A percentile compares a stretch with the other conserved stretches of the same genome.
Conservation (phyloP, 2,113 vertebrate species). For the Heloderma charlesbogerti region DNA sequence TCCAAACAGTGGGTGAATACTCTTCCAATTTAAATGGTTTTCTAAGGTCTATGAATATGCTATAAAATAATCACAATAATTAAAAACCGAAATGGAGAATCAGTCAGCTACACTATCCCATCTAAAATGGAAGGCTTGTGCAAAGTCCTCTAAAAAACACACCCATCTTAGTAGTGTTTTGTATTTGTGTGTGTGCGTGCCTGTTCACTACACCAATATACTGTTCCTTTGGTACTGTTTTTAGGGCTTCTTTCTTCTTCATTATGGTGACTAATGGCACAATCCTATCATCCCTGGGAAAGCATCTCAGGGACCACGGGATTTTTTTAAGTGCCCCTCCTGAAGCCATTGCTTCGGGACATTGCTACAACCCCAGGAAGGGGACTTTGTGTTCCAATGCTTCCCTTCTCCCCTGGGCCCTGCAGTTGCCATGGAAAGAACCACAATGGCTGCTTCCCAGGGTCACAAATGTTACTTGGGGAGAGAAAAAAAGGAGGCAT, state of each 20-base stretch:
- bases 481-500: too few species aligned
- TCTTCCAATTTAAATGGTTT: neutral
- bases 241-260: neutral
- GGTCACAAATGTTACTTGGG: too few species aligned
- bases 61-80: constrained; percentile 50
- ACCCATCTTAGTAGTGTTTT: neutral
- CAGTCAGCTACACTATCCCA: constrained; percentile 15
- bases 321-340: too few species aligned
- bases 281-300: too few species aligned
- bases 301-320: too few species aligned
- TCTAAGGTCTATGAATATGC: constrained; percentile 43
- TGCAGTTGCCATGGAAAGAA: too few species aligned
- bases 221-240: neutral
- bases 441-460: too few species aligned
- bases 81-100: constrained; percentile 44
- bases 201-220: neutral
- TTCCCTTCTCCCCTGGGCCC: too few species aligned
- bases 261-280: neutral
- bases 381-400: too few species aligned
- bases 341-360: too few species aligned
- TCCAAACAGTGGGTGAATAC: constrained; percentile 49
- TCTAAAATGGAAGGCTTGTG: constrained; percentile 46
- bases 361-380: too few species aligned
- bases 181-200: neutral
- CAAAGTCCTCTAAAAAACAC: neutral